Evolutionary conservation across 2,888 invertebrate species (phyloP), one percentile per base, ranked within the genome.

Genomic region (Disparrhopalites patrizii): DNA sequence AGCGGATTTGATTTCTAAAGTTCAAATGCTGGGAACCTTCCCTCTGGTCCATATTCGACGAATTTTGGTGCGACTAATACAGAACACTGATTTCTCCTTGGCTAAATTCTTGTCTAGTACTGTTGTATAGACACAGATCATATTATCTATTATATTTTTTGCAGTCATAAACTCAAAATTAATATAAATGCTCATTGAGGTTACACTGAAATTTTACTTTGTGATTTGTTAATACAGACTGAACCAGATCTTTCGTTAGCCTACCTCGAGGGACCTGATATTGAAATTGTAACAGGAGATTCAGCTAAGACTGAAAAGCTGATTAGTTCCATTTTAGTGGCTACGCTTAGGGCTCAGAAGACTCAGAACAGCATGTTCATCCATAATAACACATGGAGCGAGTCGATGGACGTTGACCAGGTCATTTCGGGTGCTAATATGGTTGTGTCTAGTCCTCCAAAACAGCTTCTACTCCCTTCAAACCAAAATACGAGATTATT

Each of bases 281-380:
- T 50, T 23, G 52, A 62, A 54, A 62, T 67, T 61, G 67, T 68
- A 61, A 67, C 70, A 56, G 70, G 70, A 52, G 55, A 62, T 33
- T 54, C 66, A 15, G 67, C 60, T 51, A 70, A 70, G 70, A 70
- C 70, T 68, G 70, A 70, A 62, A 68, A 68, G 2, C 58, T 70
- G 2, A 67, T 70, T 50, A 67, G 68, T 50, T 65, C 64, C 31
- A 61, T 68, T 47, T 54, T 68, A 23, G 66, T 64, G 40, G 65
- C 70, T 51, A 36, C 68, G 27, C 61, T 66, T 33, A 68, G 67
- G 2, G 52, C 55, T 47, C 60, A 61, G 18, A 61, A 60, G 13
- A 10, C 30, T 10, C 7, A 43, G 5, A 43, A 15, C n/a, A 4
- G n/a, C 43, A 43, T 5, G 5, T 18, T 7, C 36, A 36, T 15